Base-by-base conservation (phyloP, 1,140 invertebrate genomes). In the Hyles vespertilio region DNA sequence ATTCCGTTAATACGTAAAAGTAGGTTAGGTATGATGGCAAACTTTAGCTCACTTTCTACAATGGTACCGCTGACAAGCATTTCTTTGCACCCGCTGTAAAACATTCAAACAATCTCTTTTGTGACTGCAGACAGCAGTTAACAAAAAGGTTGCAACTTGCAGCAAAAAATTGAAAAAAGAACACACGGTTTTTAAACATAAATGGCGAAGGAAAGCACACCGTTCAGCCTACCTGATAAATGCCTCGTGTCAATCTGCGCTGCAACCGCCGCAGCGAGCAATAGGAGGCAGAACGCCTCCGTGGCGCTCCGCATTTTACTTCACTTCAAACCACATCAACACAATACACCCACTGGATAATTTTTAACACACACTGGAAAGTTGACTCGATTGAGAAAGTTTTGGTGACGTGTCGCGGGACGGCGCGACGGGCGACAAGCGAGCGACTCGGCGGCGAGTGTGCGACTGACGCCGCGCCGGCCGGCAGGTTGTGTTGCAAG, bases 241-340 rank as follows among this genome's bases (percentile, higher is more conserved):
- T 81, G 77, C 63, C 80, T 79, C 56, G 80, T 83, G 74, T 86
- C 80, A 43, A 69, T 58, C 58, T 80, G 74, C 48, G 77, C 81
- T 40, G 77, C 75, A 52, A 69, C 79, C 43, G 62, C 73, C n/a
- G 72, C 70, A 11, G 65, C 76, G 69, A 86, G 58, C 74, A 83
- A 56, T 49, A 76, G 65, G 53, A 84, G 74, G 63, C 81, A 84
- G 80, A 76, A 87, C 81, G 80, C 84, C 84, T 69, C 66, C 64
- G 74, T 67, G 83, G 83, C 84, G 80, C 79, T 73, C 81, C 78
- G 74, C 84, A 88, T 86, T 59, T 74, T 81, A 79, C 68, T 73
- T 66, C 74, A 78, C 76, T 66, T 62, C 62, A 67, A 68, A 74
- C 72, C 81, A 83, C 82, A 87, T 87, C 76, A 77, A 87, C 78